Base-by-base conservation (phyloP, 2,797 vertebrate species). In the Cryptoprocta ferox region DNA sequence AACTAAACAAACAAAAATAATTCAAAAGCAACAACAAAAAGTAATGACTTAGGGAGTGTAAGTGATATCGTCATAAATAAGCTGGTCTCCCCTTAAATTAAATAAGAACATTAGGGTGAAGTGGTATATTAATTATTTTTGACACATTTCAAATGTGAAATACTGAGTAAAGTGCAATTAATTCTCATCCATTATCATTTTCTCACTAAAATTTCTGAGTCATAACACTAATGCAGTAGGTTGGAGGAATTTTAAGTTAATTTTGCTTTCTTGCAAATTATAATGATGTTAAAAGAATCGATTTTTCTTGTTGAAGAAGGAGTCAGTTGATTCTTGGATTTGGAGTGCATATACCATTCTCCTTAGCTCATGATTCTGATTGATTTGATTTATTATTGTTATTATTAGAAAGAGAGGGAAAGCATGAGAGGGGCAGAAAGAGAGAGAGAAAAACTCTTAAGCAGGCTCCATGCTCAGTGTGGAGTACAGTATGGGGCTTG, bases 81-180 rank as follows among this genome's bases (percentile, higher is more conserved):
- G 0, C 79, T 50, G 8, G 3, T 32, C 73, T 86, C 15, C 3
- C 12, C 18, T 18, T 6, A 81, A 97, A 53, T 63, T 93, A 89
- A 75, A 48, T 71, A 59, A 73, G 12, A 82, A 19, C 18, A 30
- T n/a, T n/a, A 63, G 24, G 10, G 4, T 14, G 59, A 78, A 81
- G 12, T 68, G 12, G 30, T 73, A 9, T 76, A 50, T 42, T 85
- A 42, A 80, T 78, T 81, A 18, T 53, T 65, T 93, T 83, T 85
- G 71, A 66, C 61, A 89, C 50, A 59, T 94, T 96, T 93, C 68
- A 95, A n/a, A 75, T 45, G 78, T 37, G 42, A 86, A 94, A 56
- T 19, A 68, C 7, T 75, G 16, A 66, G 18, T 66, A 10, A 84
- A 26, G 19, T 87, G 13, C 59, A 81, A 39, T 30, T 68, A 61